A percentile compares a stretch with the other conserved stretches of the same genome.
These are phyloP conservation scores for Sebastes matsubarae DNA, from an alignment of 2,797 vertebrate species.

Conservation along the genomic window DNA sequence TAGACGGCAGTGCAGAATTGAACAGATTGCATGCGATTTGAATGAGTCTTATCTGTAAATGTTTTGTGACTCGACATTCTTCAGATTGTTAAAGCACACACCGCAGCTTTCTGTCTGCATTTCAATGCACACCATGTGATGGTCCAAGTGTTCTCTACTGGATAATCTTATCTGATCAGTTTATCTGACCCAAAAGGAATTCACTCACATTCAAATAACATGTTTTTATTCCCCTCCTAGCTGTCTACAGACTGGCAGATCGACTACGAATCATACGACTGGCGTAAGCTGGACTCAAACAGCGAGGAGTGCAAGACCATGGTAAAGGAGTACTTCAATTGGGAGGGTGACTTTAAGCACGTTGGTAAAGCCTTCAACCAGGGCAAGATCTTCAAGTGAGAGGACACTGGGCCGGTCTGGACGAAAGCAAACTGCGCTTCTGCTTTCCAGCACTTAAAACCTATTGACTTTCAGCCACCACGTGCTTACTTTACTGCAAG, in stretches of 20 bases:
- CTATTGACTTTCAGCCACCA: constrained; percentile 71
- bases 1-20: background rate
- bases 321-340: constrained; percentile 93
- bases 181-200: background rate
- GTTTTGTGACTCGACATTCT: background rate
- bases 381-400: constrained; percentile 94
- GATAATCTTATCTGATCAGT: background rate
- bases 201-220: background rate
- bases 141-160: background rate
- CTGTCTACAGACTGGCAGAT: constrained; percentile 92
- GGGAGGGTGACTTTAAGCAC: constrained; percentile 93
- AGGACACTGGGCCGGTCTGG: constrained; percentile 44
- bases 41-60: background rate
- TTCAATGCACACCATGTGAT: constrained; percentile 1
- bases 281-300: constrained; percentile 89
- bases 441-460: constrained; percentile 56
- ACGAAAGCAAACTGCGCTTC: constrained; percentile 53
- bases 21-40: too few species aligned
- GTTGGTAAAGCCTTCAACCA: constrained; percentile 90
- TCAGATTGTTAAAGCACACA: background rate
- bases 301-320: constrained; percentile 90
- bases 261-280: constrained; percentile 93
- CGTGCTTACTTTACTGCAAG: constrained; percentile 64
- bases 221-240: constrained; percentile 61
- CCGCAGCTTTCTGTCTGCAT: background rate